Conservation (phyloP, 2,797 vertebrate species). For the Iguana delicatissima region DNA sequence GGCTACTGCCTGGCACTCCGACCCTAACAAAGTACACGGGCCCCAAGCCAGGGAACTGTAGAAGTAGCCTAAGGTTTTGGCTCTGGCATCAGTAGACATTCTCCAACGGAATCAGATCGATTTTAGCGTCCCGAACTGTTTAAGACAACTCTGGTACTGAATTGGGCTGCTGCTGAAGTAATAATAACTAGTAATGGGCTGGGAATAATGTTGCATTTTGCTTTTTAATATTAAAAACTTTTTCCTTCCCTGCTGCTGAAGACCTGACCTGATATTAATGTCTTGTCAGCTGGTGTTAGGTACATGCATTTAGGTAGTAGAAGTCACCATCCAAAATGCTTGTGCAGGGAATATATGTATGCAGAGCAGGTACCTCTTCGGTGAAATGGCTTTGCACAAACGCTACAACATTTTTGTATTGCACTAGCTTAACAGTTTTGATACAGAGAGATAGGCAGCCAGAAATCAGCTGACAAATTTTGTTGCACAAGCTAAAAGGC, state of each 20-base stretch:
- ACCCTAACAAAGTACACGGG: not conserved
- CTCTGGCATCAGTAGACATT: not conserved
- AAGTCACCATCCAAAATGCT: not conserved
- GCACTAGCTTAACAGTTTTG: not conserved
- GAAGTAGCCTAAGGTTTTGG: not conserved
- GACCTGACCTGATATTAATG: not conserved
- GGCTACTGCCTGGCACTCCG: not conserved
- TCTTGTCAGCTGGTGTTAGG: not conserved
- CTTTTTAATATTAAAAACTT: not conserved
- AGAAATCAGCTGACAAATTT: conserved; percentile 16
- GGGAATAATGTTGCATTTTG: conserved; percentile 12
- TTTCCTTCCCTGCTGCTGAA: accelerated
- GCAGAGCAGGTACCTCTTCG: not conserved
- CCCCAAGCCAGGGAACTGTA: not conserved
- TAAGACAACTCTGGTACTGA: not conserved
- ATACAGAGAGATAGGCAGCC: accelerated
- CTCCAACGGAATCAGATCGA: not conserved
- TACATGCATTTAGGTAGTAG: too few relatives aligned
- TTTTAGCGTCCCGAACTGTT: not conserved
- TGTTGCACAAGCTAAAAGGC: not conserved
- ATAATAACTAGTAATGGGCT: not conserved
- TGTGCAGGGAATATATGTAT: not conserved
- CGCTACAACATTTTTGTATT: not conserved
- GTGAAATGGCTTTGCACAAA: not conserved
- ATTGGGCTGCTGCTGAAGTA: not conserved